These are phyloP conservation scores for Lepidochrysops patricia DNA, from an alignment of 2,888 invertebrate species.

Conservation along the genomic window DNA sequence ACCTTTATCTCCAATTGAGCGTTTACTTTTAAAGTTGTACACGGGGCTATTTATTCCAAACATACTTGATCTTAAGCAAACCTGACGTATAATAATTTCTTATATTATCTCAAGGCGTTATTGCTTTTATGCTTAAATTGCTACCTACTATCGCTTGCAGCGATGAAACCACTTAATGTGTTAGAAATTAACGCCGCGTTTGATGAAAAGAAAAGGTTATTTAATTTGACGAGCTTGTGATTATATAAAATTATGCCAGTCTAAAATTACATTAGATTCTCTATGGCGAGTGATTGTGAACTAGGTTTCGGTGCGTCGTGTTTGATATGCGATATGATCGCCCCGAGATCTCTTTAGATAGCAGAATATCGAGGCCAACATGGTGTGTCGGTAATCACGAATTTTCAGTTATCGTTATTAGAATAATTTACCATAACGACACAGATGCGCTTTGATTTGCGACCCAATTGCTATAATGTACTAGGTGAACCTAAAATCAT, in stretches of 20 bases:
- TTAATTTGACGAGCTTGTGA: constrained; percentile 4
- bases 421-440: constrained; percentile 2
- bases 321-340: constrained; percentile 41
- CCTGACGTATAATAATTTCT: background rate
- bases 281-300: constrained; percentile 26
- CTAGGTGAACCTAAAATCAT: background rate
- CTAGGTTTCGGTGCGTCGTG: constrained; percentile 35
- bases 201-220: constrained; percentile 1
- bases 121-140: background rate
- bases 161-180: background rate
- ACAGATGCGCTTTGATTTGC: background rate
- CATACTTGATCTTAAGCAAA: background rate
- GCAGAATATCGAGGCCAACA: constrained; percentile 43
- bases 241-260: constrained; percentile 13
- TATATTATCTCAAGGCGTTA: background rate
- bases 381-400: constrained; percentile 31
- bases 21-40: background rate
- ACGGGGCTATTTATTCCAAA: background rate
- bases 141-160: background rate
- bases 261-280: constrained; percentile 22
- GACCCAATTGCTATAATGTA: background rate
- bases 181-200: background rate
- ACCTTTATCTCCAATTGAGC: background rate
- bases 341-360: constrained; percentile 54
- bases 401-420: constrained; percentile 8